These are phyloP conservation scores for Drosophila arizonae DNA, from an alignment of 1,140 invertebrate species.

Conservation along the genomic window DNA sequence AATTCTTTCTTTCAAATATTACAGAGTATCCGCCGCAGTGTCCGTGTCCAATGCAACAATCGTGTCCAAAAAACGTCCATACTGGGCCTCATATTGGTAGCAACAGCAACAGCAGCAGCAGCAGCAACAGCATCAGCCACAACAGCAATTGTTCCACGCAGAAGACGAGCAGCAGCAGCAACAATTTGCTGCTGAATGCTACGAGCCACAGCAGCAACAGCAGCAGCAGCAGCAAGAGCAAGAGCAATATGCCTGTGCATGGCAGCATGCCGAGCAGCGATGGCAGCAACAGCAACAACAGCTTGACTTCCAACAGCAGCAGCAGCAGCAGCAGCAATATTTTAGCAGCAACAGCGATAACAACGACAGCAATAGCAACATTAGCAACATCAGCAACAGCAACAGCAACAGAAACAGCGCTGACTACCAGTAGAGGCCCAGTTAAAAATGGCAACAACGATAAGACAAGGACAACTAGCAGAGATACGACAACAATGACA, in stretches of 20 bases:
- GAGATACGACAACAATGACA: conserved; percentile 13
- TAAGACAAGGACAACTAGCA: conserved; percentile 15
- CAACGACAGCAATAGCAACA: conserved; percentile 40
- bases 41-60: conserved; percentile 92
- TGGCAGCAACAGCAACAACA: conserved; percentile 41
- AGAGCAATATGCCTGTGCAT: conserved; percentile 51
- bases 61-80: conserved; percentile 98
- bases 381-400: conserved; percentile 26
- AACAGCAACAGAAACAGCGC: conserved; percentile 40
- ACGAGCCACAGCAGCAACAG: conserved; percentile 73
- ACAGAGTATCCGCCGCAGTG: conserved; percentile 87
- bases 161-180: conserved; percentile 63
- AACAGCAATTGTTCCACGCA: conserved; percentile 59
- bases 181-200: conserved; percentile 53
- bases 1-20: conserved; percentile 7
- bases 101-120: conserved; percentile 73
- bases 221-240: conserved; percentile 37
- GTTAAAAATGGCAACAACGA: conserved; percentile 68
- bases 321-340: conserved; percentile 23
- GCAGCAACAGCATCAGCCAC: conserved; percentile 46
- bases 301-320: conserved; percentile 36
- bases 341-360: conserved; percentile 30
- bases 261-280: conserved; percentile 66
- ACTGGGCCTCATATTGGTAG: conserved; percentile 97
- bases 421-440: conserved; percentile 79